Conservation (phyloP, 1,140 invertebrate genomes). For the Zaprionus nigranus region DNA sequence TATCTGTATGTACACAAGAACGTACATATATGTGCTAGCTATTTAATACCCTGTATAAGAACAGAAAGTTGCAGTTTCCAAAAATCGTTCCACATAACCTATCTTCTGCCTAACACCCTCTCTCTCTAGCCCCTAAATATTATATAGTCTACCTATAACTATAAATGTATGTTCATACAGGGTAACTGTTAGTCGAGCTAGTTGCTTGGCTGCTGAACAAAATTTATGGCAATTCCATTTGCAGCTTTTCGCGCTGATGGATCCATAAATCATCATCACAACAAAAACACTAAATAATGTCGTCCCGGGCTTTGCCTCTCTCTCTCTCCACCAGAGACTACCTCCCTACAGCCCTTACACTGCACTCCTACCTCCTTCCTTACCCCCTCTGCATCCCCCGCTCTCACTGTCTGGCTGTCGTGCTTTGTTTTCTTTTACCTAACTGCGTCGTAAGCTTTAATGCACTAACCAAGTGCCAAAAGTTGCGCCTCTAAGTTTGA, state of each 20-base stretch:
- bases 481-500: conserved; percentile 36
- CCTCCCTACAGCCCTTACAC: no score
- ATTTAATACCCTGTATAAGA: no score
- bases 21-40: no score
- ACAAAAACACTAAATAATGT: conserved; percentile 13
- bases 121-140: no score
- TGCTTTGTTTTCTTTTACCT: background rate
- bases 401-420: background rate
- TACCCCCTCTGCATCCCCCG: background rate
- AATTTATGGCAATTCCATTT: conserved; percentile 25
- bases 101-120: no score
- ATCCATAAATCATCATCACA: conserved; percentile 34
- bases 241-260: conserved; percentile 16
- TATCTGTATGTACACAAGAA: no score
- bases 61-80: no score
- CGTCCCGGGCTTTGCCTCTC: background rate
- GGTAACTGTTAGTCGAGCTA: background rate
- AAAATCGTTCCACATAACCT: no score
- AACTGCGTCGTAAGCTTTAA: conserved; percentile 46
- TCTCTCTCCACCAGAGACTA: background rate
- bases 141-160: no score
- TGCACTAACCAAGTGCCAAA: conserved; percentile 53
- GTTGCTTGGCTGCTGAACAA: background rate
- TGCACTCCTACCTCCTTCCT: background rate
- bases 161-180: background rate